These are phyloP conservation scores for Ophion ellenae DNA, from an alignment of 2,888 invertebrate species.

Conservation along the genomic window DNA sequence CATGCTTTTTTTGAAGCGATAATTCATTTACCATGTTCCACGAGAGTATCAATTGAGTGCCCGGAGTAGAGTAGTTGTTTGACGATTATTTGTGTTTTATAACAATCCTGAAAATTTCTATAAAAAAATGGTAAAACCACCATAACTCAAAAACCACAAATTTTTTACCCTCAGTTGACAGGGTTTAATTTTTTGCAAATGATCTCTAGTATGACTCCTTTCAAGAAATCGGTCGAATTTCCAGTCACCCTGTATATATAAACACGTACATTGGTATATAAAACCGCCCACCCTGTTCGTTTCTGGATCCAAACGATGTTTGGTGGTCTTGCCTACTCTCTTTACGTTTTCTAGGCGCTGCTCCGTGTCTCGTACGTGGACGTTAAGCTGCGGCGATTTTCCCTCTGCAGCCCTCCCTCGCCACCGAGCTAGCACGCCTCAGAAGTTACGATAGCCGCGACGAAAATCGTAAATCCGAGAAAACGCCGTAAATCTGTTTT, in stretches of 20 bases:
- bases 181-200: too few relatives aligned
- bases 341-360: neutral
- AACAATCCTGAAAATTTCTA: too few relatives aligned
- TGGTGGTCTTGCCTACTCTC: conserved; percentile 21
- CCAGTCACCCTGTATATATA: neutral
- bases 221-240: too few relatives aligned
- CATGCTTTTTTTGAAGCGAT: too few relatives aligned
- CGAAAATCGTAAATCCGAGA: conserved; percentile 77
- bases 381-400: neutral
- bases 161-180: too few relatives aligned
- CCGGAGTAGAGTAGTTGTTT: too few relatives aligned
- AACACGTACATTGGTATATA: neutral
- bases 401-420: conserved; percentile 1
- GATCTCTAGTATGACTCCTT: too few relatives aligned
- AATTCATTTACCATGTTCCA: too few relatives aligned
- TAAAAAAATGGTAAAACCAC: neutral
- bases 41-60: too few relatives aligned
- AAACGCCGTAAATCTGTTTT: conserved; percentile 77
- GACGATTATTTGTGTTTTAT: too few relatives aligned
- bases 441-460: conserved; percentile 63
- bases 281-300: conserved; percentile 53
- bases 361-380: neutral
- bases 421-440: neutral
- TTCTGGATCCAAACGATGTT: conserved; percentile 29
- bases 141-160: neutral